These are phyloP conservation scores for Hemibagrus wyckioides DNA, from an alignment of 2,113 vertebrate genomes.

Conservation along the genomic window DNA sequence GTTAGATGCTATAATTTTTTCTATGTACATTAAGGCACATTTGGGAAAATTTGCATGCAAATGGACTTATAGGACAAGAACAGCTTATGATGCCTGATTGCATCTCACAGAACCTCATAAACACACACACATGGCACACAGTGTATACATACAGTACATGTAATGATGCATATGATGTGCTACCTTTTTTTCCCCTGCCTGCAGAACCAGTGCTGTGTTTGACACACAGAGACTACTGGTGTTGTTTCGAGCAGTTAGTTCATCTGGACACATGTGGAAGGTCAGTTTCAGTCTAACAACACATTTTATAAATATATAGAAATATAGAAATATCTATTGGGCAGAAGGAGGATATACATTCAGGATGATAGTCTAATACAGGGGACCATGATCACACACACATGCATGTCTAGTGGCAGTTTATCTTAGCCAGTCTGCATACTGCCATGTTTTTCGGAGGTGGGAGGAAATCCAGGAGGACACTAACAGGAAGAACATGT, in stretches of 20 bases:
- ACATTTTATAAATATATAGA: neutral
- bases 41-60: neutral
- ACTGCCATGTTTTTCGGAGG: neutral
- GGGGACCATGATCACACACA: neutral
- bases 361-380: neutral
- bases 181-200: constrained; percentile 10
- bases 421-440: neutral
- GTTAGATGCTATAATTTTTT: neutral
- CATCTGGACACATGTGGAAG: constrained; percentile 65
- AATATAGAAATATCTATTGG: too few species aligned
- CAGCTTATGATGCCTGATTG: neutral
- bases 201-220: constrained; percentile 79
- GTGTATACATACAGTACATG: neutral
- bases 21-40: neutral
- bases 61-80: neutral
- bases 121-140: neutral
- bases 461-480: neutral
- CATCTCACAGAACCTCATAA: neutral
- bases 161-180: neutral
- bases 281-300: constrained; percentile 58
- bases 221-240: constrained; percentile 81
- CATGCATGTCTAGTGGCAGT: neutral
- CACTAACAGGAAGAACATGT: too few species aligned
- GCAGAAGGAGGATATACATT: neutral
- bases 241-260: constrained; percentile 79